Conservation (phyloP, 2,797 vertebrate genomes). For the Arremon aurantiirostris region DNA sequence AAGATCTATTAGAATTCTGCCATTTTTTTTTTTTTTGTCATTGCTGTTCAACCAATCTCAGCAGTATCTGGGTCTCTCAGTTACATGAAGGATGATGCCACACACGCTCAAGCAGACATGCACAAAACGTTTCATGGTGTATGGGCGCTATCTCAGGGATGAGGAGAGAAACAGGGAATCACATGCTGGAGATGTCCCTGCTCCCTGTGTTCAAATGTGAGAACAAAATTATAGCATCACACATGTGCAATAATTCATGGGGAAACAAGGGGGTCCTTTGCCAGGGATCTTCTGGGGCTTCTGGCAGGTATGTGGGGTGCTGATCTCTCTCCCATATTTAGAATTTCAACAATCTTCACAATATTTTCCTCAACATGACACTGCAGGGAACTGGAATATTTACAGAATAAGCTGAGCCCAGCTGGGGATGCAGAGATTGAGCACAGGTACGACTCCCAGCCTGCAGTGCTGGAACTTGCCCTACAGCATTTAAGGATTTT, state of each 20-base stretch:
- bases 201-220: neutral
- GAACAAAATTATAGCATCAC: neutral
- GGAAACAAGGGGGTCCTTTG: neutral
- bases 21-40: neutral
- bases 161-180: neutral
- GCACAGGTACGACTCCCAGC: neutral
- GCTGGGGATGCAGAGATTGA: neutral
- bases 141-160: neutral
- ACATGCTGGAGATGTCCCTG: neutral
- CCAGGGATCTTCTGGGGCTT: neutral
- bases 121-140: neutral
- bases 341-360: neutral
- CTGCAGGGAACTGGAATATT: neutral
- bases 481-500: neutral
- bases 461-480: neutral
- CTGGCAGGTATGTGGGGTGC: neutral
- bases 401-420: neutral
- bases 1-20: constrained; percentile 22
- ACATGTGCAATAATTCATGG: neutral
- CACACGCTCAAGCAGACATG: neutral
- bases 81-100: neutral
- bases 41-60: neutral
- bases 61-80: neutral
- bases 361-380: neutral
- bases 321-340: neutral